Base-by-base conservation (phyloP, 2,797 vertebrate genomes). In the Alauda arvensis region DNA sequence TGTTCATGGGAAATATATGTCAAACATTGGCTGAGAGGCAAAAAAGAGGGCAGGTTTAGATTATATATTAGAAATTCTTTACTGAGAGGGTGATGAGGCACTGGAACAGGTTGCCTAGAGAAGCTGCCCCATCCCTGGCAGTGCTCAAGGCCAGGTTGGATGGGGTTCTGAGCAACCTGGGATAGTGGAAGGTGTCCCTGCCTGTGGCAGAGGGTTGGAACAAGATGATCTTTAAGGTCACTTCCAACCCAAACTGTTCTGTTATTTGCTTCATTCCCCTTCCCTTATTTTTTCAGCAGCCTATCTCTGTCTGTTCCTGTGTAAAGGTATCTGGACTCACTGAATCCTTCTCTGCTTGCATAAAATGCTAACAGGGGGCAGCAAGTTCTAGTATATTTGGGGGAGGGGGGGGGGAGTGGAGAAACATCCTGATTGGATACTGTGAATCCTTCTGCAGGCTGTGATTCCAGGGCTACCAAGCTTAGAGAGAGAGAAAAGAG, bases 371-470 rank as follows among this genome's bases (percentile, higher is more conserved):
- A 14, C 8, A 49, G 31, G 31, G 31, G 34, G 15, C 23, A 78
- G 7, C 20, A 48, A 61, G 14, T 71, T 62, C 37, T 66, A 29
- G 23, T 12, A 18, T 48, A 0, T 6, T 19, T 5, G 7, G 3
- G 18, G 17, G 5, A 9, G 5, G 7, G 3, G 18, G 17, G 5
- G 10, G 2, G 2, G 2, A n/a, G n/a, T n/a, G n/a, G n/a, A n/a
- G 3, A 28, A 33, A 31, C 33, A 51, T 25, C 8, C 10, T 28
- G 28, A 20, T 34, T 55, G 20, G 31, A 19, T 34, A 31, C 6
- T 65, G 40, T 4, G 12, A 61, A 31, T 34, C 43, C 17, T 81
- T 70, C 46, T 78, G 7, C 31, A 67, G 16, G 23, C 18, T 31
- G 6, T 55, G 46, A 31, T 53, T 76, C 45, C 60, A 33, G 28